Evolutionary conservation across 1,140 invertebrate species (phyloP).

Genomic region (Cyrtorhinus lividipennis): DNA sequence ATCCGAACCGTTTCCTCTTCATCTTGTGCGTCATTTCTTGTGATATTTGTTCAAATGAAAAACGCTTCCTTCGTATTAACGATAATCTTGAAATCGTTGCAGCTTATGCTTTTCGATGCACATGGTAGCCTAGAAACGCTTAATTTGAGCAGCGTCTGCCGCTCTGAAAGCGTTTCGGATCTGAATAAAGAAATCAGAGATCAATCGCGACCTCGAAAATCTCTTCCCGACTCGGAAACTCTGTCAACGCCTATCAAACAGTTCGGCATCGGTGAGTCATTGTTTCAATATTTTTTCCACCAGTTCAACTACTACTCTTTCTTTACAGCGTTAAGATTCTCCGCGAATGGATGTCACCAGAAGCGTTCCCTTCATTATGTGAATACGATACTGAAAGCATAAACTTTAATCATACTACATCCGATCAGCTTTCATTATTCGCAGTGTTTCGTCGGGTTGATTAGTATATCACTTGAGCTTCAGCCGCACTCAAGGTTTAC

Average conservation of each 20-base stretch:
- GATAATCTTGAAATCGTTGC: constrained; percentile 25
- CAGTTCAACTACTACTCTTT: background rate
- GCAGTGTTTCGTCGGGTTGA: too few species aligned
- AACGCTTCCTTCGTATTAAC: background rate
- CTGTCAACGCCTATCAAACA: constrained; percentile 42
- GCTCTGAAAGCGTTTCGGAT: constrained; percentile 70
- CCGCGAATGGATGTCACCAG: too few species aligned
- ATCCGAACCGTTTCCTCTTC: too few species aligned
- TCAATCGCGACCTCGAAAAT: constrained; percentile 28
- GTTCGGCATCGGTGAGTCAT: constrained; percentile 58
- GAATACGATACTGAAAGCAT: too few species aligned
- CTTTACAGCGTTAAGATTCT: background rate
- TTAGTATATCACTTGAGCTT: too few species aligned
- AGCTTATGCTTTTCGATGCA: constrained; percentile 66
- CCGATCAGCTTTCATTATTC: too few species aligned
- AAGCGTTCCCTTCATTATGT: too few species aligned
- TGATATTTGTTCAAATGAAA: too few species aligned
- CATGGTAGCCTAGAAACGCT: constrained; percentile 48
- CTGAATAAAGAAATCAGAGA: constrained; percentile 42
- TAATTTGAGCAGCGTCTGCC: constrained; percentile 37
- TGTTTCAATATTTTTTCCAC: background rate
- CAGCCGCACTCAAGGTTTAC: too few species aligned
- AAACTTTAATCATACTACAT: too few species aligned
- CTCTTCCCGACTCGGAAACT: constrained; percentile 33
- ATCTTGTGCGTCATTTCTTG: too few species aligned